Evolutionary conservation across 2,888 invertebrate genomes (phyloP), one percentile per base, ranked within the genome.

Genomic region (Drosophila formosana): DNA sequence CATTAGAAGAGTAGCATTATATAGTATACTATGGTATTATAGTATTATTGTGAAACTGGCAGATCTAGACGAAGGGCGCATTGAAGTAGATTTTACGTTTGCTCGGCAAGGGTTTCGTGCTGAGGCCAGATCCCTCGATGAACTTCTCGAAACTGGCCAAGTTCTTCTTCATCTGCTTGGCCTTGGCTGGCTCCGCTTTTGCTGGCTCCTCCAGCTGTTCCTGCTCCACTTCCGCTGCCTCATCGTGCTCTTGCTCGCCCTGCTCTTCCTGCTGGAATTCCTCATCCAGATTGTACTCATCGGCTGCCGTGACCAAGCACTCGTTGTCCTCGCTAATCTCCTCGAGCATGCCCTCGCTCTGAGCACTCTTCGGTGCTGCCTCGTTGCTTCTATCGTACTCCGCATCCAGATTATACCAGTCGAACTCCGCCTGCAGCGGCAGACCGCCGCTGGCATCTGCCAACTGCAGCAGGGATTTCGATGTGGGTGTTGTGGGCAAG

Each of bases 371-470:
- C 3, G 75, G 62, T 9, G 67, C 64, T 9, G 66, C 64, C 6
- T 87, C 91, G 13, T 80, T 49, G 47, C 76, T 72, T 43, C 62
- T 68, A 25, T 92, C 92, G 78, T 92, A 92, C 67, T 92, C 92
- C 5, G 86, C 92, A 72, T 92, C 92, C 63, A 92, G 78, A 78
- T 92, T 92, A 60, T 92, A 92, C 92, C 92, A 92, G 78, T 92
- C 92, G 63, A 92, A 92, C 68, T 92, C 92, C 0, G 91, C 92
- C 61, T 92, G 92, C 4, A 92, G 73, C 0, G 92, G 91, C 28
- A 92, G 66, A 51, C 85, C 90, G 6, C 64, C 72, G 13, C 78
- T 64, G 7, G 78, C 69, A 34, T 75, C 86, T 0, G 72, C 63
- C 37, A 81, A 25, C 37, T 82, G 73, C 0, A 78, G 66, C 39